Conservation (phyloP, 2,113 vertebrate genomes). For the Neotoma lepida region DNA sequence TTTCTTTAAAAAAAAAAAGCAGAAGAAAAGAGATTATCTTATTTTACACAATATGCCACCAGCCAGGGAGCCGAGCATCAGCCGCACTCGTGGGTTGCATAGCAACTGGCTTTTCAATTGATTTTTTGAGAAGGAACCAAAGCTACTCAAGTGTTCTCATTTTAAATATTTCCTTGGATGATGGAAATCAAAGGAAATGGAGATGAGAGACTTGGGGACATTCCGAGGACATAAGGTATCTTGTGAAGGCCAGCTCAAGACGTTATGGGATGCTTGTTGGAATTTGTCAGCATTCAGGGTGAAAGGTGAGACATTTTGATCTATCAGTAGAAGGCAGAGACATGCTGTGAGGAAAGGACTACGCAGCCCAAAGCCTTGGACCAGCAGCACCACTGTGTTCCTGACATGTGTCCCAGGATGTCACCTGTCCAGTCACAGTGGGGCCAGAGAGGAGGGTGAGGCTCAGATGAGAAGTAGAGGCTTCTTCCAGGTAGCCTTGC, state of each 20-base stretch:
- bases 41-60: constrained; percentile 82
- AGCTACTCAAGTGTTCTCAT: constrained; percentile 72
- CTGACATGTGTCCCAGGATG: not conserved
- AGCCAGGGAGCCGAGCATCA: constrained; percentile 78
- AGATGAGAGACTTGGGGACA: constrained; percentile 57
- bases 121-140: constrained; percentile 80
- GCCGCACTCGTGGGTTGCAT: constrained; percentile 82
- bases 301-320: not conserved
- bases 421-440: rapidly evolving
- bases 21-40: constrained; percentile 76
- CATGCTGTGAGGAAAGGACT: not conserved
- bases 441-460: not conserved
- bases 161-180: constrained; percentile 76
- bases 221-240: constrained; percentile 25
- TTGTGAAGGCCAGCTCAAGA: constrained; percentile 36
- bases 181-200: constrained; percentile 61
- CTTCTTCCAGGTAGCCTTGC: not conserved
- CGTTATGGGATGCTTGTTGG: not conserved
- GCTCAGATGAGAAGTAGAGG: not conserved
- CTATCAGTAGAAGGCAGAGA: not conserved
- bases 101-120: constrained; percentile 84
- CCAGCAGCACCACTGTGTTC: not conserved
- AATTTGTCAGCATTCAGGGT: not conserved
- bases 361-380: rapidly evolving
- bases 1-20: constrained; percentile 56